Conservation (phyloP, 2,888 invertebrate species). For the Anarsia innoxiella region DNA sequence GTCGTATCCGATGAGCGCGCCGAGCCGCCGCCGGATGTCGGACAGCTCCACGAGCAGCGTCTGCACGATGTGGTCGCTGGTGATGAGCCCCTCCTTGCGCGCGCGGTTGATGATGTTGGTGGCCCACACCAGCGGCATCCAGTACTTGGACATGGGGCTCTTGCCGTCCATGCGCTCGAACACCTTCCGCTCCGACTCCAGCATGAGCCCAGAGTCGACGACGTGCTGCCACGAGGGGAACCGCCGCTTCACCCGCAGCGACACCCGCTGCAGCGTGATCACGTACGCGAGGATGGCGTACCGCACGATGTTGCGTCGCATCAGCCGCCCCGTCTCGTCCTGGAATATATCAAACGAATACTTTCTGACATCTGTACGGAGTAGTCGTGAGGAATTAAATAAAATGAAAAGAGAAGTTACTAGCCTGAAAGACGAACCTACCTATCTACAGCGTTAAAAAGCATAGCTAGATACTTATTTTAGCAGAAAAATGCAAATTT, state of each 20-base stretch:
- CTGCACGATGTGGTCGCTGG: constrained; percentile 94
- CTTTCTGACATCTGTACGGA: too few species aligned
- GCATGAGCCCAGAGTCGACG: constrained; percentile 92
- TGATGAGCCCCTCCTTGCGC: constrained; percentile 87
- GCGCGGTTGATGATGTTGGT: constrained; percentile 93
- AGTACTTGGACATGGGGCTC: constrained; percentile 91
- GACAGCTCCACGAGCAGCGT: constrained; percentile 92
- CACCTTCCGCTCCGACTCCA: constrained; percentile 93
- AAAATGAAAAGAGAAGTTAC: too few species aligned
- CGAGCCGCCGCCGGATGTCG: constrained; percentile 88
- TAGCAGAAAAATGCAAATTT: too few species aligned
- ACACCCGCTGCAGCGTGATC: constrained; percentile 90
- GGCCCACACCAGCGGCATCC: constrained; percentile 96
- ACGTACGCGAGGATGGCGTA: constrained; percentile 93
- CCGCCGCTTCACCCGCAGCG: constrained; percentile 88
- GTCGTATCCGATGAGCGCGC: constrained; percentile 91
- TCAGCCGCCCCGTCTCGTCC: constrained; percentile 92
- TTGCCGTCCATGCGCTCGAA: constrained; percentile 93
- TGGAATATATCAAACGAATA: too few species aligned
- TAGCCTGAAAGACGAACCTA: too few species aligned
- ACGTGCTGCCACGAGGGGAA: constrained; percentile 94
- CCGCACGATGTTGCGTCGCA: constrained; percentile 92
- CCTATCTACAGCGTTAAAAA: too few species aligned
- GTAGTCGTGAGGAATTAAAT: too few species aligned
- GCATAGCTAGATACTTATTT: too few species aligned